These are phyloP conservation scores for Paradoxurus hermaphroditus DNA, from an alignment of 2,113 vertebrate species.

Conservation along the genomic window DNA sequence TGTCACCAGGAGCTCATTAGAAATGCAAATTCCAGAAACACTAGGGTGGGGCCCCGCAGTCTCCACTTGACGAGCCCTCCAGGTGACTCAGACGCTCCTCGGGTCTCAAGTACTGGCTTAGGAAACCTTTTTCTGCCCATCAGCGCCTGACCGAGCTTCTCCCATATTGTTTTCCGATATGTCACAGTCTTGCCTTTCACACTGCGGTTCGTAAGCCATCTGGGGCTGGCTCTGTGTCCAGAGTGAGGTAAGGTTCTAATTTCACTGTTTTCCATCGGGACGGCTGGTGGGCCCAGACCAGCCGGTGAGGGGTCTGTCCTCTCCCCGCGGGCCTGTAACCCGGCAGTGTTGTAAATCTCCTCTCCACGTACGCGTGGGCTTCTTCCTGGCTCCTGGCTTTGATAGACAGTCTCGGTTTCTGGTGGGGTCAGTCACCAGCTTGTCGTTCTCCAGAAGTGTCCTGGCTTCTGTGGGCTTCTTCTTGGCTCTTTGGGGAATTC, in stretches of 20 bases:
- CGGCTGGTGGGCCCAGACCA: not conserved
- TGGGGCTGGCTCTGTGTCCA: not conserved
- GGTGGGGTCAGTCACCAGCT: not conserved
- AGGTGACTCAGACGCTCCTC: fast-evolving
- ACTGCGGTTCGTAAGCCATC: fast-evolving
- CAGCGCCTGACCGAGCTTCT: not conserved
- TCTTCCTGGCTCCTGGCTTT: not conserved
- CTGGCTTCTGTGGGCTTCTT: too few species aligned
- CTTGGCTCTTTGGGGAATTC: not conserved
- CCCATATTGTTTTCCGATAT: fast-evolving
- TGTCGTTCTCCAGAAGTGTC: not conserved
- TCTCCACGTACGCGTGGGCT: fast-evolving
- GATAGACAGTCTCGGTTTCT: fast-evolving
- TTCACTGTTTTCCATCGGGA: fast-evolving
- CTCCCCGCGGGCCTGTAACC: fast-evolving
- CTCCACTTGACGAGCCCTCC: not conserved
- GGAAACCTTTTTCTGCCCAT: too few species aligned
- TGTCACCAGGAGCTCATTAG: not conserved
- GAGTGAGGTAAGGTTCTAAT: fast-evolving
- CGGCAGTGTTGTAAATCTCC: fast-evolving
- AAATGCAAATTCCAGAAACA: not conserved
- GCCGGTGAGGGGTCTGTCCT: fast-evolving
- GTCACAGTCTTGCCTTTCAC: not conserved
- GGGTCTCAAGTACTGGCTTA: fast-evolving
- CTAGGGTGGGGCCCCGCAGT: fast-evolving